phyloP scores from a whole-genome alignment of 2,888 invertebrate genomes.

The Leucophenga montana region DNA sequence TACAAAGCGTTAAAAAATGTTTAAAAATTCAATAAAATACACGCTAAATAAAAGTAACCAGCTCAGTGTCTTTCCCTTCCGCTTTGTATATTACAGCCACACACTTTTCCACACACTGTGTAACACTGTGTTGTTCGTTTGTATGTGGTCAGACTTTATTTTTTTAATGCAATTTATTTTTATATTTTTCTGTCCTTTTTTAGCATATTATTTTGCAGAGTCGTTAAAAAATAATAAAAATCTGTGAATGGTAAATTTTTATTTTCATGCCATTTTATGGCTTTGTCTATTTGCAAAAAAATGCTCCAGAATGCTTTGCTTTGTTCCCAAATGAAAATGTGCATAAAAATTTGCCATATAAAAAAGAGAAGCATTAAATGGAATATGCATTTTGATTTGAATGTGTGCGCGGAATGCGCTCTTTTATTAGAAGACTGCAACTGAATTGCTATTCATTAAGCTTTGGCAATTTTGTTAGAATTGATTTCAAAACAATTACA shows the following conservation, averaged over 20 bases:
- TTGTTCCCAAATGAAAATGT: background rate
- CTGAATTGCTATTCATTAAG: too few relatives aligned
- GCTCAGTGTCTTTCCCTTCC: background rate
- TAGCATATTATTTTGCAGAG: background rate
- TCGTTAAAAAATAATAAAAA: constrained; percentile 13
- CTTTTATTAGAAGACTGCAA: too few relatives aligned
- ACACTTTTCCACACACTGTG: background rate
- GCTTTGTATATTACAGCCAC: background rate
- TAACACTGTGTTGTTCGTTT: background rate
- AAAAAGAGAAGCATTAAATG: background rate
- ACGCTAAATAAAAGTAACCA: constrained; percentile 43
- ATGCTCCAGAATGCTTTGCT: background rate
- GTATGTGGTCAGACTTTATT: background rate
- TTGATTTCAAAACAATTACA: background rate
- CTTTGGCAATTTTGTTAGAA: too few relatives aligned
- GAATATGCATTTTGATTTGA: constrained; percentile 8
- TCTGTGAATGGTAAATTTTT: constrained; percentile 15
- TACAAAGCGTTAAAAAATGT: constrained; percentile 40
- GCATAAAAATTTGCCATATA: constrained; percentile 8
- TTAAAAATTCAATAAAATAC: constrained; percentile 59
- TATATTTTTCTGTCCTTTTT: background rate
- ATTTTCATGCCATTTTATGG: constrained; percentile 25
- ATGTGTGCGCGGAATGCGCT: background rate
- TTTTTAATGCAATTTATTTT: background rate
- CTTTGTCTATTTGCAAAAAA: background rate